Evolutionary conservation across 2,113 vertebrate species (phyloP).

Genomic region (Cavia porcellus): DNA sequence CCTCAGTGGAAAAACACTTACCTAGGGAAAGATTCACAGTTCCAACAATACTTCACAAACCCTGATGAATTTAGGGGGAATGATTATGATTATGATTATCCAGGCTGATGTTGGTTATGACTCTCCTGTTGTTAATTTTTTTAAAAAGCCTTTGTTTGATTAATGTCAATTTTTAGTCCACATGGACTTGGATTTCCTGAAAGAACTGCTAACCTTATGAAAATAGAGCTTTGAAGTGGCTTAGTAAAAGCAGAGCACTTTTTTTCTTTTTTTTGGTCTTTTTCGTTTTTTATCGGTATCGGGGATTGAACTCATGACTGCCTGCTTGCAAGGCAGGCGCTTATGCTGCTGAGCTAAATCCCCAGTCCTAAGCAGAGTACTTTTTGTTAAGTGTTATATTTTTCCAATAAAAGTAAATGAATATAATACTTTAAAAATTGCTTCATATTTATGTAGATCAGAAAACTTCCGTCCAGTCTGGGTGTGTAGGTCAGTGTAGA

Average conservation of each 20-base stretch:
- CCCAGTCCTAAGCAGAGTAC: background rate
- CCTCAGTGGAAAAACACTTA: background rate
- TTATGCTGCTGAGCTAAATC: too few species aligned
- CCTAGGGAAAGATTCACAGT: slow-evolving; percentile 5
- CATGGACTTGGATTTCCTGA: background rate
- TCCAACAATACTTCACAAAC: background rate
- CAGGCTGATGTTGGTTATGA: background rate
- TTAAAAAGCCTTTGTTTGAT: background rate
- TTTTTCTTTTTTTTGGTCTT: background rate
- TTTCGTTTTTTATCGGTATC: too few species aligned
- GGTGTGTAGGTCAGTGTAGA: background rate
- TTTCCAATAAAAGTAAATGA: slow-evolving; percentile 1
- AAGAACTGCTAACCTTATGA: background rate
- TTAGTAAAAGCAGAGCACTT: background rate
- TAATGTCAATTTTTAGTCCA: slow-evolving; percentile 16
- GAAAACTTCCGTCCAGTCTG: background rate
- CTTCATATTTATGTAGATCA: slow-evolving; percentile 2
- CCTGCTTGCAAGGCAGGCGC: too few species aligned
- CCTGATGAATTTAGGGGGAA: background rate
- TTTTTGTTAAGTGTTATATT: background rate
- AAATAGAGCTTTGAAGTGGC: slow-evolving; percentile 27
- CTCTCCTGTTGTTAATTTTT: background rate
- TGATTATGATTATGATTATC: background rate
- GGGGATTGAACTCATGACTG: too few species aligned
- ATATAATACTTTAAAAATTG: background rate